Evolutionary conservation across 2,888 invertebrate genomes (phyloP), one percentile per base, ranked within the genome.

Genomic region (Crioceris asparagi): DNA sequence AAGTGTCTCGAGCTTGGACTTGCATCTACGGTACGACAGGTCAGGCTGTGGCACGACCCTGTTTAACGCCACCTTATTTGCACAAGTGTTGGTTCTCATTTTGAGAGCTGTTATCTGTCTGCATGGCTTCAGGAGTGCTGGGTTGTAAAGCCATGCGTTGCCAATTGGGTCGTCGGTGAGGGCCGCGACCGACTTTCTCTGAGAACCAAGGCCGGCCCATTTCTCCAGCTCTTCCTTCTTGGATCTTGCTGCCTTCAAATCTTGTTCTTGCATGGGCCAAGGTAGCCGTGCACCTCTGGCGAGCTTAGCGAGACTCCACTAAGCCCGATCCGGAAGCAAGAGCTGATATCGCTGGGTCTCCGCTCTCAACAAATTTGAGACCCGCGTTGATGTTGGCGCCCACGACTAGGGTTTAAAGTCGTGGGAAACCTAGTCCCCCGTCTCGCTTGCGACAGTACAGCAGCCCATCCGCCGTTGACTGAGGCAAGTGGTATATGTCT

Each of bases 391-490:
- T 35, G 29, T 38, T 44, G 14, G 47, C 31, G 11, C 38, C 8
- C 6, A 40, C 34, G 8, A 47, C 38, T 10, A 49, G 34, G n/a
- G 32, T 35, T 36, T 55, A 50, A 16, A 59, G 39, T 35, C 45
- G 50, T 21, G 54, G 53, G 16, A 57, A 35, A 18, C 57, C 57
- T 43, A 59, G 44, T 44, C 56, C 40, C 11, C 58, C 56, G 44
- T 36, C 36, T 18, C 55, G 32, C 48, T 48, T 55, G 26, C 48
- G 38, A 35, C 50, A 45, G 40, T 55, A 52, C 1, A 60, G 8
- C 7, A 58, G 23, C 4, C 51, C 49, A 18, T 54, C 40, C 2
- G 50, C 38, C 3, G 46, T 47, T 0, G 40, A 41, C 31, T 49
- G 48, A 19, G 53, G 53, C 34, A 60, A 41, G 45, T 57, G 57